Evolutionary conservation across 2,888 invertebrate genomes (phyloP).

Genomic region (Podabrus alpinus): DNA sequence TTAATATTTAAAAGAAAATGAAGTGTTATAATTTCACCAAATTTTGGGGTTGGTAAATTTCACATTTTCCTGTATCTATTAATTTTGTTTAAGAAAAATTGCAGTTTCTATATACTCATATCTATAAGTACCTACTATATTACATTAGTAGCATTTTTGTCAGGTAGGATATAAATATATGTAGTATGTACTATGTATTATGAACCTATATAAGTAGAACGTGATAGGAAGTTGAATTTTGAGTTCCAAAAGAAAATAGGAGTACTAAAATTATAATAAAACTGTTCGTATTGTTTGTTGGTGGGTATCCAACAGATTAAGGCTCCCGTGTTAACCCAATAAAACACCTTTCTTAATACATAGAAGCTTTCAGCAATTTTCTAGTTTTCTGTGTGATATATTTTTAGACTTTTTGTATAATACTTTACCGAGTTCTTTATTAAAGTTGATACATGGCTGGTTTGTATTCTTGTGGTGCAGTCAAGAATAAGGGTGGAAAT

Average conservation of each 20-base stretch:
- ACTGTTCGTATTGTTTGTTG: not conserved
- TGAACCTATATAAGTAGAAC: not conserved
- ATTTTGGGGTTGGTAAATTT: not conserved
- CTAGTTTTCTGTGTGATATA: not conserved
- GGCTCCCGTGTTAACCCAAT: not conserved
- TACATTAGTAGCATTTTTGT: not conserved
- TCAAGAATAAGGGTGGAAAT: not conserved
- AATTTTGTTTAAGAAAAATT: not conserved
- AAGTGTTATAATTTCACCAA: not conserved
- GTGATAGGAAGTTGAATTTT: not conserved
- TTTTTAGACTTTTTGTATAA: not conserved
- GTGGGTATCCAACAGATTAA: not conserved
- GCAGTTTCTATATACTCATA: not conserved
- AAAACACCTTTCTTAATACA: not conserved
- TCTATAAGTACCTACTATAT: not conserved
- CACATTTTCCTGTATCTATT: not conserved
- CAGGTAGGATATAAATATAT: no score
- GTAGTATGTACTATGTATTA: no score
- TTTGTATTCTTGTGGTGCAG: not conserved
- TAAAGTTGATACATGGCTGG: not conserved
- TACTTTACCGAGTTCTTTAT: not conserved
- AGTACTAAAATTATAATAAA: not conserved
- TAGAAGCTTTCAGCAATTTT: not conserved
- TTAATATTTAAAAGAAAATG: not conserved
- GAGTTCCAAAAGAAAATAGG: not conserved